phyloP scores from a whole-genome alignment of 1,140 invertebrate genomes.

The Diuraphis noxia region DNA sequence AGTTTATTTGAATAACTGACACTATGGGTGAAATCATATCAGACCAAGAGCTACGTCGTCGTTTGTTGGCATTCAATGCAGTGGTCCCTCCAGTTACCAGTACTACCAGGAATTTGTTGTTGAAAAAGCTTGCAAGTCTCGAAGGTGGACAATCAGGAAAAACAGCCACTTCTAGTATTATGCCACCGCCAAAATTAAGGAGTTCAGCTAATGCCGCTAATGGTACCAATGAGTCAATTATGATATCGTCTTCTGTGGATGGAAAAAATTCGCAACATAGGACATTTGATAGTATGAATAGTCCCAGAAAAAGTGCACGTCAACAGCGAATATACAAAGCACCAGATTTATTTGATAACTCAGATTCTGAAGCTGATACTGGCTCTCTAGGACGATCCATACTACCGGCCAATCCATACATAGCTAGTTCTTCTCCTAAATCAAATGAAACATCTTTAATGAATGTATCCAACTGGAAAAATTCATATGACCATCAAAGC shows the following conservation, averaged over 20 bases:
- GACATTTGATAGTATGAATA: constrained; percentile 4
- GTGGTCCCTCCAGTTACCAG: constrained; percentile 44
- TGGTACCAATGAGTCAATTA: constrained; percentile 22
- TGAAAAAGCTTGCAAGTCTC: constrained; percentile 44
- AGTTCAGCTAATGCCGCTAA: background rate
- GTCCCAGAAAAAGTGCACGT: constrained; percentile 23
- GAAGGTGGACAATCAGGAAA: background rate
- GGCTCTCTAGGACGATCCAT: background rate
- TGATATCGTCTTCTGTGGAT: constrained; percentile 12
- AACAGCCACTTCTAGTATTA: background rate
- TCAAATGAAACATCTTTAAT: constrained; percentile 21
- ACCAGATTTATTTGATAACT: constrained; percentile 46
- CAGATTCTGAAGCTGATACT: constrained; percentile 49
- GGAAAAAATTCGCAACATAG: constrained; percentile 12
- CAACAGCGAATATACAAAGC: background rate
- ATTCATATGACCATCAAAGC: background rate
- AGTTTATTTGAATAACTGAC: background rate
- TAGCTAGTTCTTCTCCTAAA: constrained; percentile 37
- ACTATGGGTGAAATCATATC: constrained; percentile 33
- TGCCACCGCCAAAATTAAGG: constrained; percentile 4
- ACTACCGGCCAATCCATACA: background rate
- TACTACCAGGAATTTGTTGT: constrained; percentile 20
- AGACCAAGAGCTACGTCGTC: constrained; percentile 43
- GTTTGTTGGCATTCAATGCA: background rate
- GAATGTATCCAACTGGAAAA: constrained; percentile 26